These are phyloP conservation scores for Gadopsis bispinosus DNA, from an alignment of 2,797 vertebrate genomes.

Conservation along the genomic window DNA sequence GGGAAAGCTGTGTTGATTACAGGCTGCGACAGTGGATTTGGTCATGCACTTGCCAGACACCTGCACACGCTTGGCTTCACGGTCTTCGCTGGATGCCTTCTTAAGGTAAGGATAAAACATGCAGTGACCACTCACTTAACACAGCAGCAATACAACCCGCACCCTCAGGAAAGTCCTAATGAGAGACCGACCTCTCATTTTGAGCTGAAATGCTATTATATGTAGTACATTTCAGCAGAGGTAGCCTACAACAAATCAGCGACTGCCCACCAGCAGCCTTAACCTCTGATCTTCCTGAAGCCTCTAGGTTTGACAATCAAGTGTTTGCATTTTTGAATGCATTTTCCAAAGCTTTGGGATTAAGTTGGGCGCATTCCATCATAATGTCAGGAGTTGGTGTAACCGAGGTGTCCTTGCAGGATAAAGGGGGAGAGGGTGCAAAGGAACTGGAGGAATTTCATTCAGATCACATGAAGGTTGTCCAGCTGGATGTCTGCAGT, in stretches of 20 bases:
- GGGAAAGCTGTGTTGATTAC: conserved; percentile 89
- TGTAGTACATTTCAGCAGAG: background rate
- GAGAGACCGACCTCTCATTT: too few relatives aligned
- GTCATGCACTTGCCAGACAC: conserved; percentile 86
- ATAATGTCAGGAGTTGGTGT: background rate
- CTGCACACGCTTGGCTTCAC: conserved; percentile 88
- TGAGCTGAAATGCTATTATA: background rate
- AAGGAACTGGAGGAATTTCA: conserved; percentile 84
- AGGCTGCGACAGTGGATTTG: conserved; percentile 91
- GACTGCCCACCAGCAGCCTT: background rate
- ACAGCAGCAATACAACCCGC: background rate
- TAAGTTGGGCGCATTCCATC: background rate
- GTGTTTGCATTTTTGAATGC: too few relatives aligned
- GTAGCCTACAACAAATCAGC: background rate
- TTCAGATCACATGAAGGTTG: conserved; percentile 87
- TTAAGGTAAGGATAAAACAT: conserved; percentile 77
- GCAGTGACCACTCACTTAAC: background rate
- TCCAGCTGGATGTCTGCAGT: conserved; percentile 92
- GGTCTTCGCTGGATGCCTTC: conserved; percentile 90
- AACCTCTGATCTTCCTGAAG: background rate
- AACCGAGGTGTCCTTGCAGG: conserved; percentile 66
- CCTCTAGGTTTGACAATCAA: background rate
- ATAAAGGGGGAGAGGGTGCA: conserved; percentile 86
- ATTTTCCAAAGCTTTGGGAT: background rate
- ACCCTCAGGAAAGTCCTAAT: background rate